Evolutionary conservation across 2,888 invertebrate species (phyloP).

Genomic region (Scotopteryx bipunctaria): DNA sequence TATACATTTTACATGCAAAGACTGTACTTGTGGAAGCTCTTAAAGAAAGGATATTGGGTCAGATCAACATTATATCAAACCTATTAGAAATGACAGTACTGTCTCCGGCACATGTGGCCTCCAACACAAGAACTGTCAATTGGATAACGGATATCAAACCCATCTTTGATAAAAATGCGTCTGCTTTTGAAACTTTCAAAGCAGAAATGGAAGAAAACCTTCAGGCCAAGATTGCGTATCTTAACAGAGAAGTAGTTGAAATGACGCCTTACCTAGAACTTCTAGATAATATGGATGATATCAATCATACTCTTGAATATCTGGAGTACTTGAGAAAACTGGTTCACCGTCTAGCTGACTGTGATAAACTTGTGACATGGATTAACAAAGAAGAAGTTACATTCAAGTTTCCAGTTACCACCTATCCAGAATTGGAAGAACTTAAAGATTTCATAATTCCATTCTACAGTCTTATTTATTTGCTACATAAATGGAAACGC

Average conservation of each 20-base stretch:
- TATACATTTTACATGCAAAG: constrained; percentile 91
- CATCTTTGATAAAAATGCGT: constrained; percentile 91
- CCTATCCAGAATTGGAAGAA: constrained; percentile 91
- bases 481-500: constrained; percentile 87
- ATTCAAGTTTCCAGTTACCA: constrained; percentile 90
- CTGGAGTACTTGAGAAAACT: constrained; percentile 89
- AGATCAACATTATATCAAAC: constrained; percentile 86
- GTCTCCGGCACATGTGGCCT: constrained; percentile 87
- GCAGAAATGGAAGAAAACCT: constrained; percentile 93
- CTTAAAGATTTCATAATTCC: constrained; percentile 88
- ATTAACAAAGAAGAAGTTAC: constrained; percentile 95
- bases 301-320: constrained; percentile 90
- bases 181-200: constrained; percentile 91
- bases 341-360: constrained; percentile 88
- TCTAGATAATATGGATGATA: constrained; percentile 93
- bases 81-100: constrained; percentile 91
- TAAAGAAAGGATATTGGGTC: constrained; percentile 87
- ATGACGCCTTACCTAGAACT: constrained; percentile 89
- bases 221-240: constrained; percentile 85
- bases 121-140: constrained; percentile 92
- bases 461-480: constrained; percentile 88
- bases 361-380: constrained; percentile 91
- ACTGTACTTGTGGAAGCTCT: constrained; percentile 87
- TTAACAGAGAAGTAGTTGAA: constrained; percentile 88
- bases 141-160: constrained; percentile 93